phyloP scores from a whole-genome alignment of 2,888 invertebrate species.

The Phasia obesa region DNA sequence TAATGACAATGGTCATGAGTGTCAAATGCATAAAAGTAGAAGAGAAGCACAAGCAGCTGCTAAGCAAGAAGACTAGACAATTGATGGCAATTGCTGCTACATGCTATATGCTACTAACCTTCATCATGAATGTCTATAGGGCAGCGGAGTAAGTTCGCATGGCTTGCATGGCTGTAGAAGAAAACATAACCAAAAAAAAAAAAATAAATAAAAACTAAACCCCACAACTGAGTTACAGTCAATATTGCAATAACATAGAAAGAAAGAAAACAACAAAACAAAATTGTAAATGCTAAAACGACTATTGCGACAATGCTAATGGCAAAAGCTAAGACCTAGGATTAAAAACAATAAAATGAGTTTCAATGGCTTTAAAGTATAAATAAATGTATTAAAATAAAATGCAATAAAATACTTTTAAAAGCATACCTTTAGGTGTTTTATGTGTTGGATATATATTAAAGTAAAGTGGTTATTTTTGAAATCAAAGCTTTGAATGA shows the following conservation, averaged over 20 bases:
- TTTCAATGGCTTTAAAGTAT: not conserved
- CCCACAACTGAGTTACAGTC: conserved; percentile 63
- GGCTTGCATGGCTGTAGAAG: not conserved
- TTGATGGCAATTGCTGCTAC: conserved; percentile 44
- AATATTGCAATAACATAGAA: conserved; percentile 32
- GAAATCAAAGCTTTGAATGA: too few relatives aligned
- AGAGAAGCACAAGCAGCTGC: conserved; percentile 3
- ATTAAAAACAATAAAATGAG: conserved; percentile 41
- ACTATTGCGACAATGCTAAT: conserved; percentile 13
- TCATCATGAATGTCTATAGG: conserved; percentile 37
- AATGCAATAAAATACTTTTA: not conserved
- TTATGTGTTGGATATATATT: not conserved
- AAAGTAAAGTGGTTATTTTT: too few relatives aligned
- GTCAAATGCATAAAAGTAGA: conserved; percentile 54
- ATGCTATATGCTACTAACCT: conserved; percentile 51
- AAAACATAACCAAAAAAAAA: conserved; percentile 32
- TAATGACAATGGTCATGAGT: conserved; percentile 73
- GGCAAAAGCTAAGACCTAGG: conserved; percentile 25
- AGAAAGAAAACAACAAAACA: conserved; percentile 11
- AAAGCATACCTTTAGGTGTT: conserved; percentile 19
- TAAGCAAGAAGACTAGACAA: conserved; percentile 41
- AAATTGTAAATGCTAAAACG: conserved; percentile 31
- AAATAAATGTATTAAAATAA: conserved; percentile 12
- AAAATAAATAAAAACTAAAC: too few relatives aligned
- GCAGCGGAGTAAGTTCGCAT: conserved; percentile 22